These are phyloP conservation scores for Acanthopleura granulata DNA, from an alignment of 2,888 invertebrate species.

Conservation along the genomic window DNA sequence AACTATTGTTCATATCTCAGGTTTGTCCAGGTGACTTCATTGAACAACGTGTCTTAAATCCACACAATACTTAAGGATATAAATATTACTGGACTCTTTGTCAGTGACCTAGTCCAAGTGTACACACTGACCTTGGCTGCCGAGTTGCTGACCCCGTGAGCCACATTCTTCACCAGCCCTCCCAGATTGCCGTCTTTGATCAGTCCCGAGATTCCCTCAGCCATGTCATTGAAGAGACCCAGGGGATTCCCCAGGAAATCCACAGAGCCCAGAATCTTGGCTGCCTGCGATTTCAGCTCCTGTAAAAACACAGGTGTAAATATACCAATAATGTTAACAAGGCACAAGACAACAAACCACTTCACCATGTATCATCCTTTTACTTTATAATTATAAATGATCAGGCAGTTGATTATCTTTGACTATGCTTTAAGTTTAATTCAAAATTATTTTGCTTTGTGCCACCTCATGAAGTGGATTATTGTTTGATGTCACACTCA, in stretches of 20 bases:
- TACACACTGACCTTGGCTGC: conserved; percentile 86
- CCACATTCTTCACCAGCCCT: conserved; percentile 92
- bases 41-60: too few species aligned
- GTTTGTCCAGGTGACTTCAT: too few species aligned
- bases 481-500: too few species aligned
- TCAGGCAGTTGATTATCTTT: too few species aligned
- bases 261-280: conserved; percentile 93
- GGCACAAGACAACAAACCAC: background rate
- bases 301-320: conserved; percentile 59
- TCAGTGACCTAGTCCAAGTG: too few species aligned
- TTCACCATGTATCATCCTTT: background rate
- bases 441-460: too few species aligned
- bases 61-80: too few species aligned
- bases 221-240: conserved; percentile 94
- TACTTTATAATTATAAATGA: background rate
- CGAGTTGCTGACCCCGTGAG: conserved; percentile 97
- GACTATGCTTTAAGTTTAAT: too few species aligned
- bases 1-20: too few species aligned
- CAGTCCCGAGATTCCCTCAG: conserved; percentile 93
- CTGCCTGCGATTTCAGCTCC: conserved; percentile 95
- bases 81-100: too few species aligned
- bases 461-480: too few species aligned
- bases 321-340: conserved; percentile 19
- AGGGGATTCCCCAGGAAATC: conserved; percentile 98
- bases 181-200: conserved; percentile 93